phyloP scores from a whole-genome alignment of 37 sponge, comb jelly and placozoan genomes.

The Crambe crambe region DNA sequence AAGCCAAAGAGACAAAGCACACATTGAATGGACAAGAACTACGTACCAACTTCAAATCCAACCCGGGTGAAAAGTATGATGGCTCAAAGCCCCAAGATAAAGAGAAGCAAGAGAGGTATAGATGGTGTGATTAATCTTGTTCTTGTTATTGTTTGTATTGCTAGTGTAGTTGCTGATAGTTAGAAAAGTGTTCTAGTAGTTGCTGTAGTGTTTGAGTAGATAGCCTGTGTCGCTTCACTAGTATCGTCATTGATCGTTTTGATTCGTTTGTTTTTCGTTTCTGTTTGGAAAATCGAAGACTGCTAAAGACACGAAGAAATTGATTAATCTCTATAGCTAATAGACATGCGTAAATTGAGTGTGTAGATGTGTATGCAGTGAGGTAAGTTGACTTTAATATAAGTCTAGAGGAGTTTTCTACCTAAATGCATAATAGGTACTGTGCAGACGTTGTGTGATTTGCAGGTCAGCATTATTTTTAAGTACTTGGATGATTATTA shows the following conservation, averaged over 20 bases:
- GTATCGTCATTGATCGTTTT: background rate
- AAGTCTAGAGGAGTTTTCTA: background rate
- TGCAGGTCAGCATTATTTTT: too few species aligned
- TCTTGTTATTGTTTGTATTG: background rate
- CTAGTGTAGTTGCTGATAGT: background rate
- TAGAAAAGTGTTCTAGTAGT: background rate
- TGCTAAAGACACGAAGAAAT: background rate
- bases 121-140: background rate
- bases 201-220: background rate
- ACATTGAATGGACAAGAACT: conserved; percentile 50
- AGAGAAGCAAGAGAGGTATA: background rate
- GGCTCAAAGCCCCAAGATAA: background rate
- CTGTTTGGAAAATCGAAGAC: background rate
- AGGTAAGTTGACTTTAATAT: background rate
- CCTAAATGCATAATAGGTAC: too few species aligned
- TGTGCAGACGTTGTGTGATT: too few species aligned
- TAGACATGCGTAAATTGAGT: background rate
- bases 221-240: background rate
- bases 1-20: conserved; percentile 58
- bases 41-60: conserved; percentile 76
- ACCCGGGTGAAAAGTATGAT: conserved; percentile 14
- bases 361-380: background rate
- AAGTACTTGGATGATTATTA: too few species aligned
- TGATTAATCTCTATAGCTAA: background rate
- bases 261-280: background rate